Conservation (phyloP, 1,140 invertebrate species). For the Akabosia matsudoensis region DNA sequence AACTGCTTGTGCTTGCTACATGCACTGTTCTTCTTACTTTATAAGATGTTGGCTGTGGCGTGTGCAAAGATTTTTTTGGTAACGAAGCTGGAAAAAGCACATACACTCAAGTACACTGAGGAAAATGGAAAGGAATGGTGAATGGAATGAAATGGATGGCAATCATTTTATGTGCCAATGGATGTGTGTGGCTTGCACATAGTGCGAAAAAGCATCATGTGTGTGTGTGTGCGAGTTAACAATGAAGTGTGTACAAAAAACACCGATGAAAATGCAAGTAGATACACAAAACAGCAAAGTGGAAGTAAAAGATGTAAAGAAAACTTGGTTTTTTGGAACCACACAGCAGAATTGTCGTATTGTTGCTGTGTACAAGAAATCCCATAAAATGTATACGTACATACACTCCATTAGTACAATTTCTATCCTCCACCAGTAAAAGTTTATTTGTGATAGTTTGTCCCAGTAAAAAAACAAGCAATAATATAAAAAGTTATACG, state of each 20-base stretch:
- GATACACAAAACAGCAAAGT: background rate
- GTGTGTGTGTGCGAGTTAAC: background rate
- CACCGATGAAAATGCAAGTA: background rate
- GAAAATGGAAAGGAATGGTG: background rate
- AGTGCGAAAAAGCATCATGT: background rate
- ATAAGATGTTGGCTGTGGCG: background rate
- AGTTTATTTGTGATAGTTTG: background rate
- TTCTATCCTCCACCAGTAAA: background rate
- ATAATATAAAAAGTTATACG: too few relatives aligned
- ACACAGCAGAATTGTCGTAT: background rate
- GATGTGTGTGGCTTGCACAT: background rate
- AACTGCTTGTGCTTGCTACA: too few relatives aligned
- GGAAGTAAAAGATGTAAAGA: background rate
- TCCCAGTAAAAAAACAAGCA: too few relatives aligned
- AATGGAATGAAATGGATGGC: background rate
- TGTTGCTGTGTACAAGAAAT: background rate
- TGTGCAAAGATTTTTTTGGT: background rate
- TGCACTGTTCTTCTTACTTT: too few relatives aligned
- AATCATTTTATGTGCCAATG: background rate
- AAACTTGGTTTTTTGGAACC: background rate
- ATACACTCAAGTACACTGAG: background rate
- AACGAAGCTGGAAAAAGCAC: background rate
- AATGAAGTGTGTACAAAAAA: background rate
- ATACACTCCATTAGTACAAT: background rate
- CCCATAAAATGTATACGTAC: background rate